phyloP scores from a whole-genome alignment of 2,888 invertebrate species.

The Brenthis daphne region DNA sequence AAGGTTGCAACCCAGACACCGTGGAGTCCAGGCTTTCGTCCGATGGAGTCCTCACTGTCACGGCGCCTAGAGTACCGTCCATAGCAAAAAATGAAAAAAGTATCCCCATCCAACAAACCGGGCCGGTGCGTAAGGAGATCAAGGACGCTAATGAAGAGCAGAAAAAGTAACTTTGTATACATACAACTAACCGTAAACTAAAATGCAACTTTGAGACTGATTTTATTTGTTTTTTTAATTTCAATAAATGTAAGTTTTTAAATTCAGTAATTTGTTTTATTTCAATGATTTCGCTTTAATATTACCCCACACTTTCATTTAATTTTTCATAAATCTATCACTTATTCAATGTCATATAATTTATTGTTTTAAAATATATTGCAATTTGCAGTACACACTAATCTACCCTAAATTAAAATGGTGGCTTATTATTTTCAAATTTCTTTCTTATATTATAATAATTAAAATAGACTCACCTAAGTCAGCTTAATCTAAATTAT shows the following conservation, averaged over 20 bases:
- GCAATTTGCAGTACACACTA: no score
- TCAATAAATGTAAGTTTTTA: constrained; percentile 3
- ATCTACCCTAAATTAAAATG: no score
- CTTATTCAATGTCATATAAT: no score
- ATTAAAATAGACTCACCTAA: no score
- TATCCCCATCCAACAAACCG: constrained; percentile 58
- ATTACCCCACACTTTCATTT: no score
- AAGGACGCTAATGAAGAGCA: constrained; percentile 44
- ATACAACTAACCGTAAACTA: no score
- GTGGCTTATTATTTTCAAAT: no score
- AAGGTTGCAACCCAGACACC: constrained; percentile 84
- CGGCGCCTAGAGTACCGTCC: constrained; percentile 76
- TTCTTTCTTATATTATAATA: no score
- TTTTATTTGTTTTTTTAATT: constrained; percentile 19
- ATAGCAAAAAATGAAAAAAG: constrained; percentile 51
- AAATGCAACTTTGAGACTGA: constrained; percentile 27
- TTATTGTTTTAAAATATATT: no score
- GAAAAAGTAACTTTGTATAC: constrained; percentile 5
- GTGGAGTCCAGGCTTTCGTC: constrained; percentile 87
- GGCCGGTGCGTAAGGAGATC: constrained; percentile 59
- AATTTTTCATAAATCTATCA: no score
- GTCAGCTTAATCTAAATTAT: no score
- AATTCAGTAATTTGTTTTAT: constrained; percentile 1
- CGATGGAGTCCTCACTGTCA: constrained; percentile 87
- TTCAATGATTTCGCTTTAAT: constrained; percentile 19